Evolutionary conservation across 2,888 invertebrate species (phyloP).

Genomic region (Isotomurus palustris): DNA sequence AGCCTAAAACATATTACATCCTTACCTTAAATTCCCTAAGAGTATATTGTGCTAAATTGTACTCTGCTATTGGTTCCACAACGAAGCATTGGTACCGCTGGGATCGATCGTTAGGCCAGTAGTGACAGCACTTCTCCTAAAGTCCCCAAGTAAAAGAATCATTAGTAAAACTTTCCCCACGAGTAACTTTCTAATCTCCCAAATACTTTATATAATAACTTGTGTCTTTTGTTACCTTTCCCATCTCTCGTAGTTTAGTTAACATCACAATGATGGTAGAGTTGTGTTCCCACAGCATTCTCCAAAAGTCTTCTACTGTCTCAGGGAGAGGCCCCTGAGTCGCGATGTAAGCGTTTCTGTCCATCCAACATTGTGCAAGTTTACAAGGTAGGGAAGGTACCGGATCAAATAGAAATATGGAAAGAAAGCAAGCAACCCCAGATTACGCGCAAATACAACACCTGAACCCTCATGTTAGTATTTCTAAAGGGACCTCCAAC

Average conservation of each 20-base stretch:
- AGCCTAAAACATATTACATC: neutral
- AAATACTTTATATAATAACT: neutral
- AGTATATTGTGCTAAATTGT: slow-evolving; percentile 99
- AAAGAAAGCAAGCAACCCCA: slow-evolving; percentile 2
- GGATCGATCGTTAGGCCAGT: slow-evolving; percentile 98
- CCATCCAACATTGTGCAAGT: slow-evolving; percentile 14
- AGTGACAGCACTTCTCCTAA: slow-evolving; percentile 97
- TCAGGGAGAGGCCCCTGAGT: slow-evolving; percentile 83
- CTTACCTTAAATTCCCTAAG: slow-evolving; percentile 88
- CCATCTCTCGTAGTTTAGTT: slow-evolving; percentile 96
- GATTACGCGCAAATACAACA: slow-evolving; percentile 14
- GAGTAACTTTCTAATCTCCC: too few species aligned
- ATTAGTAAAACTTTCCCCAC: too few species aligned
- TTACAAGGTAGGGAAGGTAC: neutral
- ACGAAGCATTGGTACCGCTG: slow-evolving; percentile 97
- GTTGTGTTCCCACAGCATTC: slow-evolving; percentile 99
- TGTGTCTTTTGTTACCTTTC: slow-evolving; percentile 63
- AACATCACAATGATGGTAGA: slow-evolving; percentile 99
- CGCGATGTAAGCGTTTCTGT: slow-evolving; percentile 91
- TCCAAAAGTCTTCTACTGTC: slow-evolving; percentile 98
- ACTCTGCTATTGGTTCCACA: slow-evolving; percentile 98
- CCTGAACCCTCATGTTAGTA: neutral
- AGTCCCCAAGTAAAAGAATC: slow-evolving; percentile 48
- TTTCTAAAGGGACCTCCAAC: neutral
- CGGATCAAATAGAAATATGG: slow-evolving; percentile 1